Evolutionary conservation across 2,888 invertebrate genomes (phyloP), one percentile per base, ranked within the genome.

Genomic region (Dicyrtomina minuta): DNA sequence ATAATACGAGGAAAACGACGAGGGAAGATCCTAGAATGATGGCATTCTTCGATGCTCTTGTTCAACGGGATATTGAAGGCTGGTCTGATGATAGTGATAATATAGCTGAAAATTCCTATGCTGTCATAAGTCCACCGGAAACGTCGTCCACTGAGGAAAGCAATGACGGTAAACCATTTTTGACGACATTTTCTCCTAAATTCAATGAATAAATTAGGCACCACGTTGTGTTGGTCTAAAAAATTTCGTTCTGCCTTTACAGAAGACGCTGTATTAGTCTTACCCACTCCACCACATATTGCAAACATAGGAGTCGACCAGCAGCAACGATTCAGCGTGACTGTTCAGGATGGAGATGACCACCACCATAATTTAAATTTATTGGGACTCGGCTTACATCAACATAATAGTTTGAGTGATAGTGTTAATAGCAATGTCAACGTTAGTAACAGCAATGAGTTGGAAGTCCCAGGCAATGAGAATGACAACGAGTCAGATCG

Each of bases 1-100:
- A 95, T 83, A 93, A 93, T 81, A 90, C 90, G 79, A 89, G 91
- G 76, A 90, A 92, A 79, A 93, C 92, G 10, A 92, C 90, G 0
- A 87, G 88, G 65, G 96, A 96, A 82, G 96, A 96, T 82, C 90
- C 92, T 0, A 87, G 93, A 65, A 96, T 96, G 96, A 91, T 96
- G 90, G 96, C 96, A 39, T 96, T 96, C 84, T 96, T 96, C 80
- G 96, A 96, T 84, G 78, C 78, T 8, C 41, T 65, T 24, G 92
- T 96, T 33, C 94, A 95, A 81, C 87, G 93, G 51, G 95, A 95
- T 81, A 87, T 94, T 72, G 93, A 93, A 83, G 89, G 88, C 2
- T 91, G 81, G 79, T 81, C 80, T 17, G 80, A 81, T n/a, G 81
- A 82, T 24, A 79, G 79, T 10, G 70, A 66, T 33, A 55, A 46